Percentiles rank a stretch among this genome's conserved stretches.
Conservation (phyloP, 2,797 vertebrate genomes). For the Poecilia wingei region DNA sequence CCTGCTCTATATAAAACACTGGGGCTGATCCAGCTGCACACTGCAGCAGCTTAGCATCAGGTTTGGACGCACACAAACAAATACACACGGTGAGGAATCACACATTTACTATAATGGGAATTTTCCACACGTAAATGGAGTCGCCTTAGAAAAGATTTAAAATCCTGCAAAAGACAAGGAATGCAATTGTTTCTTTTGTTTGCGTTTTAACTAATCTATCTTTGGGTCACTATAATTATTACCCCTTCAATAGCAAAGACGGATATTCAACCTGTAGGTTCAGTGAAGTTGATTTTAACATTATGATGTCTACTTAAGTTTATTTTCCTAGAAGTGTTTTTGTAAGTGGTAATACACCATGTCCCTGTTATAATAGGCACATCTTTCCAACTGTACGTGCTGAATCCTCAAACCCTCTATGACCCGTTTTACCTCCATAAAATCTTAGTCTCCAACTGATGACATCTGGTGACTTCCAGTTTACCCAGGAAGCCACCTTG, state of each 20-base stretch:
- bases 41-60: constrained; percentile 16
- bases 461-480: no score
- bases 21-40: constrained; percentile 28
- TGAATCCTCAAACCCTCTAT: neutral
- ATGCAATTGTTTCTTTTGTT: neutral
- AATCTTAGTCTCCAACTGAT: no score
- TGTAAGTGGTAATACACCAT: no score
- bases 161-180: neutral
- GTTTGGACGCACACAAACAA: neutral
- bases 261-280: neutral
- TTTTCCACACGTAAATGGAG: neutral
- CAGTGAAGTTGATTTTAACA: no score
- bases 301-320: no score
- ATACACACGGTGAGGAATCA: neutral
- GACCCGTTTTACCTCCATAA: no score
- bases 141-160: neutral
- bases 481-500: no score
- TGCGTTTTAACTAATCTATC: neutral
- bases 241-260: neutral
- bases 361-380: no score
- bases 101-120: neutral
- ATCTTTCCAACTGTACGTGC: no score
- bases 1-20: constrained; percentile 33
- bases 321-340: no score
- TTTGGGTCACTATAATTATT: neutral